Percentiles rank a stretch among this genome's conserved stretches.
These are phyloP conservation scores for Centropus bengalensis DNA, from an alignment of 2,113 vertebrate genomes.

Conservation along the genomic window DNA sequence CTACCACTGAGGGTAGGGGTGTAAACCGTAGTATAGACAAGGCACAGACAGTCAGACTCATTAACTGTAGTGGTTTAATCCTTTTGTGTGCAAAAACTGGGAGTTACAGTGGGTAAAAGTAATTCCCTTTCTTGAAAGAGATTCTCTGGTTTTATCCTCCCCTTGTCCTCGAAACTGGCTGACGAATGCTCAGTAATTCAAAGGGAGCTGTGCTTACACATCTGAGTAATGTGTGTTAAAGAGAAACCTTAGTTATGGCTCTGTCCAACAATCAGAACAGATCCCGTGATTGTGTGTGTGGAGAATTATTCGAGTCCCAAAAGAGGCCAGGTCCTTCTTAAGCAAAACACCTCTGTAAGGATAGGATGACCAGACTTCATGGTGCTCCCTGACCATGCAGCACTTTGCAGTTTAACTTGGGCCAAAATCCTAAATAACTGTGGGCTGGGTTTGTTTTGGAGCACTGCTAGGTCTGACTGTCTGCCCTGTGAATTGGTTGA, in stretches of 20 bases:
- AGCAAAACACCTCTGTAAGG: neutral
- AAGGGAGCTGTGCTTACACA: neutral
- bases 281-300: neutral
- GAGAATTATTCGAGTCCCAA: neutral
- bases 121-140: neutral
- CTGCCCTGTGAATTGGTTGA: neutral
- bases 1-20: neutral
- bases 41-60: neutral
- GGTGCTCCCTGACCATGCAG: neutral
- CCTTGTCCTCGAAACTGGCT: constrained; percentile 2
- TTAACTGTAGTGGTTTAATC: neutral
- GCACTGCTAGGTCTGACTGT: neutral
- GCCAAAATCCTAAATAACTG: neutral
- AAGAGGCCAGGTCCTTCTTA: neutral
- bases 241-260: neutral
- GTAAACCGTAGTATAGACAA: neutral
- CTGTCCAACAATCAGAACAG: neutral
- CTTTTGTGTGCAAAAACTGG: neutral
- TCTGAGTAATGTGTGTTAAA: neutral
- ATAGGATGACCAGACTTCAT: neutral
- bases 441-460: neutral
- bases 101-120: neutral
- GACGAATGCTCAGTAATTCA: neutral
- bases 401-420: neutral
- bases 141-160: neutral